Percentiles rank a stretch among this genome's conserved stretches.
These are phyloP conservation scores for Arenaria interpres DNA, from an alignment of 2,113 vertebrate genomes.

Conservation along the genomic window DNA sequence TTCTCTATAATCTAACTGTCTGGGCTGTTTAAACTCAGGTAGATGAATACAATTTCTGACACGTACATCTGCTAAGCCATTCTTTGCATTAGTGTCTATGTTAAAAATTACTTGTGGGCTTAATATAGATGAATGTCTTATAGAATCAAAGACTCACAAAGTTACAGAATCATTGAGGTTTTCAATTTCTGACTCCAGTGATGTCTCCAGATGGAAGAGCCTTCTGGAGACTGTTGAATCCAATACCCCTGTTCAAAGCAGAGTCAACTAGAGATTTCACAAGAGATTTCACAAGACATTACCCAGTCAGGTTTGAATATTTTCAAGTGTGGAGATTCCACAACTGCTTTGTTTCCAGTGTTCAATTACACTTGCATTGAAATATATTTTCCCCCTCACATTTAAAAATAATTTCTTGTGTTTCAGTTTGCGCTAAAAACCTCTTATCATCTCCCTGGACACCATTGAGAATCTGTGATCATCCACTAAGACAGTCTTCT, in stretches of 20 bases:
- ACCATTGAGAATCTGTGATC: neutral
- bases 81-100: neutral
- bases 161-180: neutral
- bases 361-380: neutral
- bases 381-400: neutral
- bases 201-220: neutral
- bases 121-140: neutral
- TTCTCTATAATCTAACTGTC: neutral
- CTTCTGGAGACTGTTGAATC: neutral
- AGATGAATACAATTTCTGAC: neutral
- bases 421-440: neutral
- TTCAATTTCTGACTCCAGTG: neutral
- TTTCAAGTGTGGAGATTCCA: neutral
- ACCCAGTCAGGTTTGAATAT: neutral
- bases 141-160: neutral
- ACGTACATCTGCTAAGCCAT: neutral
- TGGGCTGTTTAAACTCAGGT: neutral
- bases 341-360: neutral
- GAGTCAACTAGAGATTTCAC: neutral
- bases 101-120: neutral
- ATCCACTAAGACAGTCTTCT: neutral
- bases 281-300: neutral
- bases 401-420: neutral
- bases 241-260: neutral
- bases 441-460: neutral